Conservation (phyloP, 2,888 invertebrate species). For the Ectemnius continuus region DNA sequence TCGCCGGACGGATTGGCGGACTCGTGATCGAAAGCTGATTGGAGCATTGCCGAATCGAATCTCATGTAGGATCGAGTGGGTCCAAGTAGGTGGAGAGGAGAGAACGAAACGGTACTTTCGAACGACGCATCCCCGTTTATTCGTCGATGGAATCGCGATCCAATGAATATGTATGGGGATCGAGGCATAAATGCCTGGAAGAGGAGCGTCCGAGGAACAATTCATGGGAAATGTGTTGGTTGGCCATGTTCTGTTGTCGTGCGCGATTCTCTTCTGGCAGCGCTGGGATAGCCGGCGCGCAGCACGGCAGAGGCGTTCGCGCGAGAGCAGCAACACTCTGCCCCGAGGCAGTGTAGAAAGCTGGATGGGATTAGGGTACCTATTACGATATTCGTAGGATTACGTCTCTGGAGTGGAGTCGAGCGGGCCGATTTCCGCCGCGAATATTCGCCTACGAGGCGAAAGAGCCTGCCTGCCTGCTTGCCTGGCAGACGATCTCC, state of each 20-base stretch:
- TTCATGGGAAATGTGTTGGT: conserved; percentile 43
- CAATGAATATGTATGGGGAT: conserved; percentile 26
- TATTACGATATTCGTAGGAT: conserved; percentile 59
- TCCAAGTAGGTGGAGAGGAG: conserved; percentile 39
- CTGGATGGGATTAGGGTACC: conserved; percentile 58
- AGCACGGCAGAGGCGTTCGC: conserved; percentile 19
- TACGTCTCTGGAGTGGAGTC: conserved; percentile 44
- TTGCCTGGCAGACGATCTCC: conserved; percentile 11
- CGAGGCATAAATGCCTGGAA: background rate
- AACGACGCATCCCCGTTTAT: conserved; percentile 21
- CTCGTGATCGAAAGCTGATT: background rate
- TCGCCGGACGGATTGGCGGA: background rate
- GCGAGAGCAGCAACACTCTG: conserved; percentile 31
- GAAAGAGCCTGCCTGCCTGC: no score
- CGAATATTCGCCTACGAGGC: conserved; percentile 39
- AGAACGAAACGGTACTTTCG: conserved; percentile 44
- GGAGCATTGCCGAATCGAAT: conserved; percentile 20
- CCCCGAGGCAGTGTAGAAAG: conserved; percentile 64
- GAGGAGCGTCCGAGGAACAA: conserved; percentile 20
- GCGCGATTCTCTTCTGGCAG: conserved; percentile 7
- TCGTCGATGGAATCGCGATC: conserved; percentile 9
- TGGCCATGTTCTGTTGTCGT: conserved; percentile 32
- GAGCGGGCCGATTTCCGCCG: conserved; percentile 46
- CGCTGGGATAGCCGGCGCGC: conserved; percentile 11
- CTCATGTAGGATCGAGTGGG: conserved; percentile 12